Evolutionary conservation across 2,888 invertebrate species (phyloP).

Genomic region (Leptopterna dolabrata): DNA sequence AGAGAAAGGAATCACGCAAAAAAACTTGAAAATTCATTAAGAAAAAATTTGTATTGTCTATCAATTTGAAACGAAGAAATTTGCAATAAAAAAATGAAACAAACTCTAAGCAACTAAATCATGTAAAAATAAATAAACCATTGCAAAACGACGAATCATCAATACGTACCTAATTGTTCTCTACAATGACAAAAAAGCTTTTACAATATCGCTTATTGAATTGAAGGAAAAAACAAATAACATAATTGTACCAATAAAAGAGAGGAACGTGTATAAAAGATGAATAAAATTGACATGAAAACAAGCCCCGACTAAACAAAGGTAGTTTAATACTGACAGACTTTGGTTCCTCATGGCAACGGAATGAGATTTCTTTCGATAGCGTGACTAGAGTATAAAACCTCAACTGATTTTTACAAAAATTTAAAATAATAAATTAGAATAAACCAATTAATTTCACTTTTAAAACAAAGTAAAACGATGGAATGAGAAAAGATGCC

Average conservation of each 20-base stretch:
- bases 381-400: conserved; percentile 39
- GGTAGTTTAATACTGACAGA: conserved; percentile 39
- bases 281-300: conserved; percentile 9
- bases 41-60: conserved; percentile 20
- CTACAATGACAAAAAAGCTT: background rate
- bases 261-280: background rate
- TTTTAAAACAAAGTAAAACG: background rate
- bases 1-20: too few species aligned
- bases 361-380: conserved; percentile 33
- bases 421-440: background rate
- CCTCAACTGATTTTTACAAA: background rate
- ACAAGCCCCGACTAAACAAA: conserved; percentile 31
- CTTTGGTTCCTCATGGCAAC: conserved; percentile 42
- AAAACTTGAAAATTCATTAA: background rate
- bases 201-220: background rate
- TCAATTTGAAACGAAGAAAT: background rate
- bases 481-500: background rate
- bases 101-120: background rate
- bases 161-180: background rate
- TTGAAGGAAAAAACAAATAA: background rate
- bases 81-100: background rate
- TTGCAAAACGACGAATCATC: background rate
- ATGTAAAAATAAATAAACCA: conserved; percentile 31
- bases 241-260: background rate
- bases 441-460: background rate